phyloP scores from a whole-genome alignment of 2,888 invertebrate genomes.

The Drosophila pullipes region DNA sequence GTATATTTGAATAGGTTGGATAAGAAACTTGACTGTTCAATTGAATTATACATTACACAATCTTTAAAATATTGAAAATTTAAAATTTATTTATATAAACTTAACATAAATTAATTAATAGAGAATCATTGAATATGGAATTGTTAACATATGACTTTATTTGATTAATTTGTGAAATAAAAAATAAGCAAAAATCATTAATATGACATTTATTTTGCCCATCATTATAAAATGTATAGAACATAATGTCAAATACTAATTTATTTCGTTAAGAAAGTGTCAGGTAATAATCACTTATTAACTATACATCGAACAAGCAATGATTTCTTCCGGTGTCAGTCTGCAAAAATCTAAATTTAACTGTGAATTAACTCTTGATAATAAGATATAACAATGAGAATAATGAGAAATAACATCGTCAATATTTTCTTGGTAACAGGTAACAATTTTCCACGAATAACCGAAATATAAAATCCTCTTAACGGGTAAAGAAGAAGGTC shows the following conservation, averaged over 20 bases:
- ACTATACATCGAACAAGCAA: background rate
- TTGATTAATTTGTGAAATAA: background rate
- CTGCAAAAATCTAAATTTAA: background rate
- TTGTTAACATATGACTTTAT: background rate
- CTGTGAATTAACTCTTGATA: background rate
- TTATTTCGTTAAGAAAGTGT: background rate
- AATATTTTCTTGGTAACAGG: background rate
- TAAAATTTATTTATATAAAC: accelerated
- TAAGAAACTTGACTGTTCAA: background rate
- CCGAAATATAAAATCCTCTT: background rate
- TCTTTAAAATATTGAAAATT: background rate
- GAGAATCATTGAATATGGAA: background rate
- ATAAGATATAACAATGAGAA: background rate
- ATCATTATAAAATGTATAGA: background rate
- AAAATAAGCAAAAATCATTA: background rate
- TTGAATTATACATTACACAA: background rate
- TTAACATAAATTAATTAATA: background rate
- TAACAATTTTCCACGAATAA: background rate
- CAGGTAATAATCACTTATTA: accelerated
- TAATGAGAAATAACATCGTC: background rate
- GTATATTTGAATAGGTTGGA: background rate
- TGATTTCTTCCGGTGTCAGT: background rate
- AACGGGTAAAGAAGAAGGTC: background rate
- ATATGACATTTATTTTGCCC: background rate
- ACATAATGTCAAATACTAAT: background rate